Base-by-base conservation (phyloP, 2,113 vertebrate species). In the Salminus brasiliensis region DNA sequence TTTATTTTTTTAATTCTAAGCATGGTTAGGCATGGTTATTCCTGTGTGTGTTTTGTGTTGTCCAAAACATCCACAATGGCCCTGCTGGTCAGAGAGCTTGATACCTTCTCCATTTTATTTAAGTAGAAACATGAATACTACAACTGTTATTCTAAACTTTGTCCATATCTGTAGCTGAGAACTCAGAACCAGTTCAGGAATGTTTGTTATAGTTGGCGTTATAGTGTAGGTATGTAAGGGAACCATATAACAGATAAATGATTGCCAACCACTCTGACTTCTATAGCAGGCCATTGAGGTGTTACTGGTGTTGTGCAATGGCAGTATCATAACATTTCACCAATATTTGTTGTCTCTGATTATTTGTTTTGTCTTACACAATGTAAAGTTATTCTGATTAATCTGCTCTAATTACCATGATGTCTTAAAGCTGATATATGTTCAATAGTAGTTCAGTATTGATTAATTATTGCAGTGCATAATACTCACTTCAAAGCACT, bases 11-110 rank as follows among this genome's bases (percentile, higher is more conserved):
- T n/a, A n/a, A n/a, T n/a, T n/a, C n/a, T n/a, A n/a, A n/a, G 9
- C n/a, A 13, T 55, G 52, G 25, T 0, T 32, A 36, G 29, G 16
- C 30, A 7, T 41, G 21, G 11, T 47, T 13, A 8, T 65, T 66
- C 29, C 27, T 70, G 62, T 47, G 34, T 59, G 23, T 81, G 32
- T 53, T 41, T 68, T 45, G 62, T 62, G 76, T 45, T 3, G 6
- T 25, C 52, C n/a, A 55, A 7, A 55, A 55, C n/a, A 55, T 55
- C 52, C 52, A 11, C 52, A 18, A 23, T 36, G 79, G 81, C 68
- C 70, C 83, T 84, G 84, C 84, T 85, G 81, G 81, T 47, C 79
- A 74, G 83, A 84, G 85, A 59, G 68, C 76, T 41, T 81, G 75
- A 32, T 84, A 63, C 81, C 79, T 68, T 49, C 11, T 45, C 43